phyloP scores from a whole-genome alignment of 1,140 invertebrate species.

The Trinorchestia longiramus region DNA sequence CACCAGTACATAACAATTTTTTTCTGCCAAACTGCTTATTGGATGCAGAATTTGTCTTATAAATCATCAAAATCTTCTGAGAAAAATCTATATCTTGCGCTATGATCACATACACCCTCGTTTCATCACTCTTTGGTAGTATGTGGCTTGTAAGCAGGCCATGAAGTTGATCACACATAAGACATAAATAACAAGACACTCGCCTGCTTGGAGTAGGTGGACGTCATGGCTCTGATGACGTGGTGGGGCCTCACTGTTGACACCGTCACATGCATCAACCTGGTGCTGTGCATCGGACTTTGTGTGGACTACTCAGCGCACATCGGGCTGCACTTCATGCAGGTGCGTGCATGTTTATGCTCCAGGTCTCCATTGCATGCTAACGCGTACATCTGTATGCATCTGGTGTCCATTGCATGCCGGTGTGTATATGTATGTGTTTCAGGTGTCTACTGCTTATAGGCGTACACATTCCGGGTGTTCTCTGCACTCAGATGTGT shows the following conservation, averaged over 20 bases:
- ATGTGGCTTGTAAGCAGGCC: not conserved
- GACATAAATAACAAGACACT: not conserved
- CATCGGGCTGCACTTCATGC: conserved; percentile 84
- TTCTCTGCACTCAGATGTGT: not conserved
- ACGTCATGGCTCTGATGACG: conserved; percentile 86
- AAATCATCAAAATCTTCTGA: too few species aligned
- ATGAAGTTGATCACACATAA: not conserved
- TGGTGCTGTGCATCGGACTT: conserved; percentile 86
- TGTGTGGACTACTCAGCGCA: conserved; percentile 91
- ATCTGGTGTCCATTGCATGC: too few species aligned
- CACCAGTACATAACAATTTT: too few species aligned
- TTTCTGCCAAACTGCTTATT: too few species aligned
- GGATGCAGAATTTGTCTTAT: too few species aligned
- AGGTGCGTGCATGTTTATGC: conserved; percentile 50
- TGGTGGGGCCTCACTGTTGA: conserved; percentile 88
- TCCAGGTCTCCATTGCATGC: too few species aligned
- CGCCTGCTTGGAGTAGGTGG: conserved; percentile 68
- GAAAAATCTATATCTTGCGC: too few species aligned
- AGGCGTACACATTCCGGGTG: not conserved
- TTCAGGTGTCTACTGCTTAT: too few species aligned
- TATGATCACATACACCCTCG: not conserved
- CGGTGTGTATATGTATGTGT: too few species aligned
- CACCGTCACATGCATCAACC: conserved; percentile 84
- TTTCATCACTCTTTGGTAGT: not conserved
- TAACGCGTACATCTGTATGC: too few species aligned